phyloP scores from a whole-genome alignment of 2,888 invertebrate species.

The Alsophila aescularia region DNA sequence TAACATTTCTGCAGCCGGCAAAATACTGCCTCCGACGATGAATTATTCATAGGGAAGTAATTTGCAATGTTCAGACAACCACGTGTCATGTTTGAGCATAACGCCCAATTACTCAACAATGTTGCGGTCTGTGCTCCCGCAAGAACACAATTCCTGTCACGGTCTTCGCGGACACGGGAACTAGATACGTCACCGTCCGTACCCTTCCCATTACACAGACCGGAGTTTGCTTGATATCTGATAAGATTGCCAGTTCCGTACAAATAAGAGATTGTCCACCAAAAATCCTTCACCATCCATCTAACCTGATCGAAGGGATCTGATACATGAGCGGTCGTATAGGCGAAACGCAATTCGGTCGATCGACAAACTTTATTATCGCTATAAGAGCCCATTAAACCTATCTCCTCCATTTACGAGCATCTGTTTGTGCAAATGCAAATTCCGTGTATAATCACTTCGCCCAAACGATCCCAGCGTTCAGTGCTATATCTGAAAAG shows the following conservation, averaged over 20 bases:
- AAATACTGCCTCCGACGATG: conserved; percentile 28
- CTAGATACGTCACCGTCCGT: conserved; percentile 41
- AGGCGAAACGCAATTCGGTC: conserved; percentile 35
- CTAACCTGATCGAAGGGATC: conserved; percentile 9
- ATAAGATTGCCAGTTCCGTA: conserved; percentile 20
- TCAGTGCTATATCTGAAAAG: conserved; percentile 64
- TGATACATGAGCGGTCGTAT: conserved; percentile 4
- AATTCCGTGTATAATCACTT: conserved; percentile 65
- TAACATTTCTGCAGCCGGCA: conserved; percentile 29
- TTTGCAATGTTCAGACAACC: conserved; percentile 43
- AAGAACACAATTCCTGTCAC: conserved; percentile 39
- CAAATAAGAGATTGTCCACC: conserved; percentile 20
- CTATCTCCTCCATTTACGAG: conserved; percentile 50
- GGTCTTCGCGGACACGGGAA: conserved; percentile 34
- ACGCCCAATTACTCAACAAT: conserved; percentile 48
- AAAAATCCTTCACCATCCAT: conserved; percentile 24
- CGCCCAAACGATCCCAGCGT: conserved; percentile 48
- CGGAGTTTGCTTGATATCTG: conserved; percentile 17
- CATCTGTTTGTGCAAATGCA: conserved; percentile 61
- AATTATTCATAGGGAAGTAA: conserved; percentile 48
- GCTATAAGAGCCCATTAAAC: conserved; percentile 48
- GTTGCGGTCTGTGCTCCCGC: conserved; percentile 37
- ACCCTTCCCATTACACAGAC: conserved; percentile 26
- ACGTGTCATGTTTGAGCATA: conserved; percentile 45
- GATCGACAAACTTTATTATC: conserved; percentile 46